These are phyloP conservation scores for Dendrocincla tyrannina DNA, from an alignment of 2,797 vertebrate species.

Conservation along the genomic window DNA sequence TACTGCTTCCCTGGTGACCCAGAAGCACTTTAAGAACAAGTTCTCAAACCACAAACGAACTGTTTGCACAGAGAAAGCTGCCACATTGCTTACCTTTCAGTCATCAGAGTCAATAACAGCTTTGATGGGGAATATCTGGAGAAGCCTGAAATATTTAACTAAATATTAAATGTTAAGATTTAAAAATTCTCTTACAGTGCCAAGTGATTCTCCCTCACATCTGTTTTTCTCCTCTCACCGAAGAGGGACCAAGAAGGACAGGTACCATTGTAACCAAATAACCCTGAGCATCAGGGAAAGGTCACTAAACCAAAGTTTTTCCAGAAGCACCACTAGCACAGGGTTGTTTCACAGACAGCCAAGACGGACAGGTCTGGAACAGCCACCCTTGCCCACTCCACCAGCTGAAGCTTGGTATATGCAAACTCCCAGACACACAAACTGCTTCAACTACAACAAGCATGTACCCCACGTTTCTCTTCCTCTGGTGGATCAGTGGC, in stretches of 20 bases:
- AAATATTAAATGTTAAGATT: not conserved
- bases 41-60: not conserved
- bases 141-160: not conserved
- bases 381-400: not conserved
- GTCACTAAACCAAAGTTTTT: not conserved
- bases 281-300: not conserved
- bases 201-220: not conserved
- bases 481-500: not conserved
- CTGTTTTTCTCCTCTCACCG: not conserved
- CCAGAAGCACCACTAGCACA: not conserved
- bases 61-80: constrained; percentile 41
- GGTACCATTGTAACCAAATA: not conserved
- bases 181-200: not conserved
- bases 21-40: not conserved
- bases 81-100: not conserved
- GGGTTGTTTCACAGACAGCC: not conserved
- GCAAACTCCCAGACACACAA: not conserved
- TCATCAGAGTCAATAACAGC: not conserved
- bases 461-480: accelerated
- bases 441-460: not conserved
- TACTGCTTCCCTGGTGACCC: not conserved
- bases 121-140: not conserved
- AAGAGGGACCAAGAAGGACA: not conserved
- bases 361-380: not conserved
- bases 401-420: not conserved